Evolutionary conservation across 2,113 vertebrate species (phyloP).

Genomic region (Terrapene triunguis): DNA sequence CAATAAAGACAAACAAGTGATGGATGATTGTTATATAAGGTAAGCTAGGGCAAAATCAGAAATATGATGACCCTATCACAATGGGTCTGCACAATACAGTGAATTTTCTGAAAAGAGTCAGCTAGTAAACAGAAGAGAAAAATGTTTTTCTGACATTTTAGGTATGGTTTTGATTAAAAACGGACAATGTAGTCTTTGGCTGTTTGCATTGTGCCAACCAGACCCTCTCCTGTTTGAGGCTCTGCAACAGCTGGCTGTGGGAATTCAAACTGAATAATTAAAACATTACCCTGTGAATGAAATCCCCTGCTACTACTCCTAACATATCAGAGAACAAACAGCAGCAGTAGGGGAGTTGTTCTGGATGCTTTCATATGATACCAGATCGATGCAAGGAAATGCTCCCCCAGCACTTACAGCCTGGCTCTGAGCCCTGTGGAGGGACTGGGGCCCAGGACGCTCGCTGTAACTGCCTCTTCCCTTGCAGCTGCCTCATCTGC

Average conservation of each 20-base stretch:
- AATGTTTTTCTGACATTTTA: background rate
- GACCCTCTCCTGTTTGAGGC: background rate
- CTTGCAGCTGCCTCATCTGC: constrained; percentile 82
- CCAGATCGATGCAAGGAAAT: rapidly evolving
- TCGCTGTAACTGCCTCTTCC: background rate
- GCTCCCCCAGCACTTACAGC: too few relatives aligned
- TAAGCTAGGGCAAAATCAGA: background rate
- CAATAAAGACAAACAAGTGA: background rate
- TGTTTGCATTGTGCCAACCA: background rate
- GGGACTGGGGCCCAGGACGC: background rate
- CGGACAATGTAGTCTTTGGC: background rate
- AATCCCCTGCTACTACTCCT: background rate
- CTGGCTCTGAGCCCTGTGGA: background rate
- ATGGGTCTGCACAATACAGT: background rate
- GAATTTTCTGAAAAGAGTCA: background rate
- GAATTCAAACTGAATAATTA: constrained; percentile 23
- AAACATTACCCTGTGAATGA: background rate
- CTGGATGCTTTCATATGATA: background rate
- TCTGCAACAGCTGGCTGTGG: constrained; percentile 4
- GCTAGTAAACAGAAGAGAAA: background rate
- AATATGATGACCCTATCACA: rapidly evolving
- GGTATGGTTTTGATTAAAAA: background rate
- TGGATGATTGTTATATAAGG: background rate
- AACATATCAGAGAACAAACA: background rate
- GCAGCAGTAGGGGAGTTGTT: background rate